Evolutionary conservation across 2,888 invertebrate genomes (phyloP).

Genomic region (Phrixothrix hirtus): DNA sequence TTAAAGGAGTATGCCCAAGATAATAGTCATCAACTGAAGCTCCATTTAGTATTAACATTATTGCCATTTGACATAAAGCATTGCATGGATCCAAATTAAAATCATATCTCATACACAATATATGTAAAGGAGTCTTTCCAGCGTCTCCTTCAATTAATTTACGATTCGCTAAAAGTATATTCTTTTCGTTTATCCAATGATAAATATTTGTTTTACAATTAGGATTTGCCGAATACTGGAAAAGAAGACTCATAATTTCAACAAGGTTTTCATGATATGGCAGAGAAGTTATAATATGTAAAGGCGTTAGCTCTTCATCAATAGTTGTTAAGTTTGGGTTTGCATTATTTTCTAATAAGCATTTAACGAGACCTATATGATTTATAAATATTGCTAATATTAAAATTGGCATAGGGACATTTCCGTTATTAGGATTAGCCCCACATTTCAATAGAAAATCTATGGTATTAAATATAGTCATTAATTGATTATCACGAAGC

Average conservation of each 20-base stretch:
- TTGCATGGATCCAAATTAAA: constrained; percentile 38
- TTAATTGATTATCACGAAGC: constrained; percentile 19
- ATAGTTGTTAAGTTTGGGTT: constrained; percentile 39
- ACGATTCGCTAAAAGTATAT: constrained; percentile 35
- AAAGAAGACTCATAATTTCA: constrained; percentile 40
- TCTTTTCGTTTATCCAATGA: constrained; percentile 46
- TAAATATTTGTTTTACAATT: constrained; percentile 39
- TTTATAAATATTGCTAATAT: constrained; percentile 47
- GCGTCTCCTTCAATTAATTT: constrained; percentile 31
- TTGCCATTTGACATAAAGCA: constrained; percentile 18
- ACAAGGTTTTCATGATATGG: constrained; percentile 36
- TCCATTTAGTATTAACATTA: constrained; percentile 1
- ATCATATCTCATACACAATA: constrained; percentile 50
- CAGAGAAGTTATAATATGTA: constrained; percentile 47
- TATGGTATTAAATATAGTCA: constrained; percentile 40
- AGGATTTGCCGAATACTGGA: constrained; percentile 44
- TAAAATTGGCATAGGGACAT: constrained; percentile 48
- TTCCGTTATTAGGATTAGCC: constrained; percentile 47
- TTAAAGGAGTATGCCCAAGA: constrained; percentile 50
- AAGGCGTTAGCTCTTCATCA: constrained; percentile 42
- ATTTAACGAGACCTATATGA: constrained; percentile 39
- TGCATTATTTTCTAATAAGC: constrained; percentile 41
- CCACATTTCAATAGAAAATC: constrained; percentile 45
- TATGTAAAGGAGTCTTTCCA: constrained; percentile 51
- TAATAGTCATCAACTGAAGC: constrained; percentile 36